These are phyloP conservation scores for Caenorhabditis macrosperma DNA, from an alignment of 2,888 invertebrate species.

Conservation along the genomic window DNA sequence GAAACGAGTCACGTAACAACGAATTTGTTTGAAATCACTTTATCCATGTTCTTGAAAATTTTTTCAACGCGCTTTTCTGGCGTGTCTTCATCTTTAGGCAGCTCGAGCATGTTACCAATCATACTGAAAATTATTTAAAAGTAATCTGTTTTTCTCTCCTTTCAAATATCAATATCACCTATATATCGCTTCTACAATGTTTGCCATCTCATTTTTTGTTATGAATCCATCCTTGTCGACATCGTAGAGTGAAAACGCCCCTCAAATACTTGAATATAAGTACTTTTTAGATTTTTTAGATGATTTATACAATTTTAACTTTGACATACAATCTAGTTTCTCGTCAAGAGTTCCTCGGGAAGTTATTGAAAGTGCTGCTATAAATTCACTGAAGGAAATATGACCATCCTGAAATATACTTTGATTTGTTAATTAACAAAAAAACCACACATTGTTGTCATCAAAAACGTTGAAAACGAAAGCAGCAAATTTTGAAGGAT, in stretches of 20 bases:
- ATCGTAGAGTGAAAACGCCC: slow-evolving; percentile 83
- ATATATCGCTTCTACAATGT: slow-evolving; percentile 73
- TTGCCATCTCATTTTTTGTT: slow-evolving; percentile 80
- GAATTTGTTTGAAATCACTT: slow-evolving; percentile 72
- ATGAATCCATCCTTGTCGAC: slow-evolving; percentile 82
- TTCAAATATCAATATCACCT: slow-evolving; percentile 22
- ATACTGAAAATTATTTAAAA: slow-evolving; percentile 79
- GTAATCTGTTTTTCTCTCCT: background rate
- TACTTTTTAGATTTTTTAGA: background rate
- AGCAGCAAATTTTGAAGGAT: slow-evolving; percentile 97
- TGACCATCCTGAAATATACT: slow-evolving; percentile 73
- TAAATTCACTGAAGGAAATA: slow-evolving; percentile 79
- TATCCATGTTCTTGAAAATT: slow-evolving; percentile 82
- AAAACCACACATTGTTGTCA: slow-evolving; percentile 91
- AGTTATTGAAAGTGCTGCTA: slow-evolving; percentile 80
- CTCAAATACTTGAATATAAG: slow-evolving; percentile 69
- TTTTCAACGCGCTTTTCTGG: slow-evolving; percentile 82
- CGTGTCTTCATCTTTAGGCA: slow-evolving; percentile 82
- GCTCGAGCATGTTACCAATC: slow-evolving; percentile 82
- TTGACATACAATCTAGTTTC: slow-evolving; percentile 79
- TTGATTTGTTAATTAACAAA: background rate
- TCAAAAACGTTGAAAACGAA: slow-evolving; percentile 98
- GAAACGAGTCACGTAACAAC: slow-evolving; percentile 17
- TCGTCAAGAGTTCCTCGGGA: slow-evolving; percentile 80
- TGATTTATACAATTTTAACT: too few relatives aligned